Evolutionary conservation across 2,797 vertebrate genomes (phyloP).

Genomic region (Hapalemur alaotrensis): DNA sequence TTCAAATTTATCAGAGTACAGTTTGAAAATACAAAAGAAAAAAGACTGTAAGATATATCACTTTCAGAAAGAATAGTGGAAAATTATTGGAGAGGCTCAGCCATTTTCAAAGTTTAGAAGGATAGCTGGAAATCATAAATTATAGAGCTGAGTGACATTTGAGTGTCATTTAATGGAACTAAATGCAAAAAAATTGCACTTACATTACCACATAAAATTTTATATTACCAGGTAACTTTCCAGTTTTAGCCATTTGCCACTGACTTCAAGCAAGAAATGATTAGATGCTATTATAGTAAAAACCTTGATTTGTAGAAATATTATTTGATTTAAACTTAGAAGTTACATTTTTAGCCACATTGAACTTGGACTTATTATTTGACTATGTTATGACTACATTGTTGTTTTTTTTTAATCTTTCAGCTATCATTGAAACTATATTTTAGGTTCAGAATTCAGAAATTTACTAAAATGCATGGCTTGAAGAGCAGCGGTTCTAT

Average conservation of each 20-base stretch:
- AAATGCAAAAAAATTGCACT: neutral
- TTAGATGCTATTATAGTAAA: neutral
- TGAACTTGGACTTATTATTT: neutral
- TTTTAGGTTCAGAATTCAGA: neutral
- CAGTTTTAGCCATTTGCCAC: neutral
- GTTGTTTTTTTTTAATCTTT: neutral
- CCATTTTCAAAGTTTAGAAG: neutral
- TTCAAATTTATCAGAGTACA: neutral
- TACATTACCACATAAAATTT: neutral
- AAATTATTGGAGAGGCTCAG: neutral
- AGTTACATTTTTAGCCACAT: neutral
- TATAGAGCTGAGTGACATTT: neutral
- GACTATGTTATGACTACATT: neutral
- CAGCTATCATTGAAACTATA: neutral
- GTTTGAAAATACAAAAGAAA: neutral
- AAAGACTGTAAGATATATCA: neutral
- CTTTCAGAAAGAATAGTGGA: constrained; percentile 4
- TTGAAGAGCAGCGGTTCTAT: neutral
- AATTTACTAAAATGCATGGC: neutral
- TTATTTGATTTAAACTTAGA: neutral
- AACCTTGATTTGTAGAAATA: neutral
- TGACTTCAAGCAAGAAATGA: neutral
- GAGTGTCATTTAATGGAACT: neutral
- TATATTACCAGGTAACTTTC: neutral
- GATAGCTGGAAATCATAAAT: neutral